A percentile compares a stretch with the other conserved stretches of the same genome.
phyloP scores from a whole-genome alignment of 2,888 invertebrate genomes.

The Eristalis arbustorum region DNA sequence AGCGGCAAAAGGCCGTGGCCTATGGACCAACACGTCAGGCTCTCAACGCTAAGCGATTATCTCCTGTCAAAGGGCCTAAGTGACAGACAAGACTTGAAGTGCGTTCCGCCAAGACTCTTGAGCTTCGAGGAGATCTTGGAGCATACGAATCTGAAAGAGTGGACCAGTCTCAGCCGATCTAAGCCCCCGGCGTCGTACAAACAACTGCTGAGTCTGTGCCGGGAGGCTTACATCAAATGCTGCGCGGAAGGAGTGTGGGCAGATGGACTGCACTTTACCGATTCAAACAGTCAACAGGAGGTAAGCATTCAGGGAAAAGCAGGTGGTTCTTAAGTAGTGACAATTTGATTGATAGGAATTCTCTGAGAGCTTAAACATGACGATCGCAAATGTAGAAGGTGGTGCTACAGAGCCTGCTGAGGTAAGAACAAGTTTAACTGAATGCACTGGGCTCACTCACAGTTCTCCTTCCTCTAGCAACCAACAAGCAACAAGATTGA shows the following conservation, averaged over 20 bases:
- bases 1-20: neutral
- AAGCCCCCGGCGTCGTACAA: constrained; percentile 31
- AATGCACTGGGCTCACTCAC: neutral
- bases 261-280: constrained; percentile 21
- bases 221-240: constrained; percentile 23
- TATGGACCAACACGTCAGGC: neutral
- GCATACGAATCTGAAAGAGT: constrained; percentile 46
- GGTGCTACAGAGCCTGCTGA: neutral
- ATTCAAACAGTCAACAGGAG: neutral
- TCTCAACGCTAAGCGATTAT: neutral
- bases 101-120: constrained; percentile 42
- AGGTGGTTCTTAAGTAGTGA: neutral
- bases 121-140: constrained; percentile 42
- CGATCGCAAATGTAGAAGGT: too few relatives aligned
- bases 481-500: neutral
- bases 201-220: constrained; percentile 16
- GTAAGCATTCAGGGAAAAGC: neutral
- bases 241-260: constrained; percentile 31
- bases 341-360: neutral
- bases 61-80: constrained; percentile 19
- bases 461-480: neutral
- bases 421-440: neutral
- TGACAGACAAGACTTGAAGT: neutral
- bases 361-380: neutral
- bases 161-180: neutral